These are phyloP conservation scores for Micronycteris hirsuta DNA, from an alignment of 2,113 vertebrate species.

Conservation along the genomic window DNA sequence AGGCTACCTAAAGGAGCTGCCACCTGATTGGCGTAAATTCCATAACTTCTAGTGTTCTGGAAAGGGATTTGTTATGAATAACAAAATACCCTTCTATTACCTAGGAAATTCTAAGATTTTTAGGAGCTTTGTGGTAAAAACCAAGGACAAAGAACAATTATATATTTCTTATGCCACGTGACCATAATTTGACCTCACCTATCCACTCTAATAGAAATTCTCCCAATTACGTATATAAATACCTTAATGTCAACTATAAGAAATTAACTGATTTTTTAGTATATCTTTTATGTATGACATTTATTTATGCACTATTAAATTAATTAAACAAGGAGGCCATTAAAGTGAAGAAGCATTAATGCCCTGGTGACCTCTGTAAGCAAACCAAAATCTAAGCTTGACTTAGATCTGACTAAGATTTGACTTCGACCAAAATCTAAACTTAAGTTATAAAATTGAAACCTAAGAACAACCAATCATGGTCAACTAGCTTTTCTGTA, in stretches of 20 bases:
- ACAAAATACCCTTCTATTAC: background rate
- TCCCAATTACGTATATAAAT: conserved; percentile 63
- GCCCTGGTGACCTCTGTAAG: background rate
- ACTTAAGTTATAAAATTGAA: background rate
- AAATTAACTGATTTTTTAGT: conserved; percentile 48
- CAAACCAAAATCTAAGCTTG: background rate
- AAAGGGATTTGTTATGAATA: background rate
- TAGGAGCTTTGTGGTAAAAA: background rate
- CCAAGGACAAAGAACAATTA: background rate
- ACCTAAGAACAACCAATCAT: background rate
- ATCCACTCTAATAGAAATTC: conserved; percentile 54
- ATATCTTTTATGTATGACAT: conserved; percentile 53
- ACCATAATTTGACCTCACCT: conserved; percentile 63
- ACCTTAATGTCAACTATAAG: conserved; percentile 47
- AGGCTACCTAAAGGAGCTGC: rapidly evolving
- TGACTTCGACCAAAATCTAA: too few species aligned
- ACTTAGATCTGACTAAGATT: too few species aligned
- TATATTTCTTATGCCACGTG: conserved; percentile 24
- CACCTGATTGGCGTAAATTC: background rate
- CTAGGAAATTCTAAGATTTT: background rate
- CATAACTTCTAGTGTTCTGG: background rate
- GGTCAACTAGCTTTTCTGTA: background rate
- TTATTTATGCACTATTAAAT: background rate
- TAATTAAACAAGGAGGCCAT: background rate
- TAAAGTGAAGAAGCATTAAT: background rate